Evolutionary conservation across 2,888 invertebrate species (phyloP).

Genomic region (Plusia festucae): DNA sequence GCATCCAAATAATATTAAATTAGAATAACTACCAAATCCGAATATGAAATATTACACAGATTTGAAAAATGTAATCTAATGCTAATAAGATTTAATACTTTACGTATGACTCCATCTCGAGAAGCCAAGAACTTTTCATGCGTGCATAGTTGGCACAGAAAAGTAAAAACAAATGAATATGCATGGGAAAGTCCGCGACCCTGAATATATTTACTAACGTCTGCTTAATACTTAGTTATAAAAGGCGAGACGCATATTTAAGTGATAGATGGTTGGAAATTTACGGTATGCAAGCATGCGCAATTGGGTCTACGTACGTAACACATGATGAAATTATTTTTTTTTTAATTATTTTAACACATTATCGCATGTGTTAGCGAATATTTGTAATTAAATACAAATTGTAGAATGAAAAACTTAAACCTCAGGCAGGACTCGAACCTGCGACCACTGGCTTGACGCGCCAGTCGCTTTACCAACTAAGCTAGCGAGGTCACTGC

Average conservation of each 20-base stretch:
- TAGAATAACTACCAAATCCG: background rate
- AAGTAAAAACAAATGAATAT: slow-evolving; percentile 24
- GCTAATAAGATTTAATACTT: background rate
- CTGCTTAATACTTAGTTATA: slow-evolving; percentile 27
- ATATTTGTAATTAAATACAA: too few relatives aligned
- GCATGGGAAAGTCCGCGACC: slow-evolving; percentile 27
- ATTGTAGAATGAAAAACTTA: too few relatives aligned
- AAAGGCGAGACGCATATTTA: slow-evolving; percentile 31
- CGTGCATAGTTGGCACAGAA: background rate
- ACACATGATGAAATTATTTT: slow-evolving; percentile 50
- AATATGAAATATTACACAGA: background rate
- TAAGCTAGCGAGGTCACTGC: too few relatives aligned
- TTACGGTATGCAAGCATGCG: slow-evolving; percentile 41
- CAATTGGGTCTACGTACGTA: slow-evolving; percentile 46
- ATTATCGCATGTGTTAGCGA: too few relatives aligned
- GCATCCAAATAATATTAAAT: background rate
- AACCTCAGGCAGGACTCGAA: too few relatives aligned
- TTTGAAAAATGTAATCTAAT: too few relatives aligned
- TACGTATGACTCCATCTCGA: background rate
- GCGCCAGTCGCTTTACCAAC: too few relatives aligned
- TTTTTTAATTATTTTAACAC: too few relatives aligned
- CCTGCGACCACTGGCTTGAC: too few relatives aligned
- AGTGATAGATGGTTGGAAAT: slow-evolving; percentile 43
- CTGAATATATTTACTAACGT: slow-evolving; percentile 47
- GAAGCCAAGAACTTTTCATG: slow-evolving; percentile 16